phyloP scores from a whole-genome alignment of 1,140 invertebrate genomes.

The Sesamia nonagrioides region DNA sequence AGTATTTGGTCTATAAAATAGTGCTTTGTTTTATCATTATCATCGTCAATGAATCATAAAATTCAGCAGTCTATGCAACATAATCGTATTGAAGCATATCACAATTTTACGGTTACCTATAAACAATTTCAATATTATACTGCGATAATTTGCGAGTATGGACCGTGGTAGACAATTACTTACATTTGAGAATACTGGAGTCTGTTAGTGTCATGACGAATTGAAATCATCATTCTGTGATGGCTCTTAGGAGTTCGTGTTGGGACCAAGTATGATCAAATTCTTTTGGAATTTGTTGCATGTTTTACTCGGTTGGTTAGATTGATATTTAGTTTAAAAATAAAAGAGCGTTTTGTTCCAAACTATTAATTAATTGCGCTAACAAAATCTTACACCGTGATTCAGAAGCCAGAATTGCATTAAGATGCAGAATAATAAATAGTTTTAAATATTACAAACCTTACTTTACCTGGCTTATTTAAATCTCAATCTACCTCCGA shows the following conservation, averaged over 20 bases:
- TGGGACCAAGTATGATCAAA: conserved; percentile 20
- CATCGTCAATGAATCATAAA: not conserved
- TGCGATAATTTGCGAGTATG: conserved; percentile 52
- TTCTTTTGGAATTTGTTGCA: conserved; percentile 7
- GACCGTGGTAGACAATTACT: conserved; percentile 55
- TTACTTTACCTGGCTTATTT: not conserved
- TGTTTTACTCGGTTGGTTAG: conserved; percentile 2
- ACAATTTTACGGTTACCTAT: conserved; percentile 41
- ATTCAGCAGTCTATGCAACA: conserved; percentile 27
- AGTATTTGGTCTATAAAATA: not conserved
- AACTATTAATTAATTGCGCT: not conserved
- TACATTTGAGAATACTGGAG: conserved; percentile 46
- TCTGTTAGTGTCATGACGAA: conserved; percentile 65
- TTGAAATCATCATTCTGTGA: conserved; percentile 59
- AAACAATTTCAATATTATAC: conserved; percentile 49
- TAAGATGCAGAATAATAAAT: not conserved
- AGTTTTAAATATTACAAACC: conserved; percentile 4
- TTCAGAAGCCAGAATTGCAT: not conserved
- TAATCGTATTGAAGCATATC: conserved; percentile 50
- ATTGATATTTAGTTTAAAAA: not conserved
- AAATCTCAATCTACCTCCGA: conserved; percentile 16
- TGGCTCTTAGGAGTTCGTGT: conserved; percentile 45
- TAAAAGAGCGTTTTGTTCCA: not conserved
- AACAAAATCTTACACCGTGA: not conserved
- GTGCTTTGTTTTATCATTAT: not conserved